Base-by-base conservation (phyloP, 37 sponge, comb jelly and placozoan genomes). In the Cliona cf. orientalis region DNA sequence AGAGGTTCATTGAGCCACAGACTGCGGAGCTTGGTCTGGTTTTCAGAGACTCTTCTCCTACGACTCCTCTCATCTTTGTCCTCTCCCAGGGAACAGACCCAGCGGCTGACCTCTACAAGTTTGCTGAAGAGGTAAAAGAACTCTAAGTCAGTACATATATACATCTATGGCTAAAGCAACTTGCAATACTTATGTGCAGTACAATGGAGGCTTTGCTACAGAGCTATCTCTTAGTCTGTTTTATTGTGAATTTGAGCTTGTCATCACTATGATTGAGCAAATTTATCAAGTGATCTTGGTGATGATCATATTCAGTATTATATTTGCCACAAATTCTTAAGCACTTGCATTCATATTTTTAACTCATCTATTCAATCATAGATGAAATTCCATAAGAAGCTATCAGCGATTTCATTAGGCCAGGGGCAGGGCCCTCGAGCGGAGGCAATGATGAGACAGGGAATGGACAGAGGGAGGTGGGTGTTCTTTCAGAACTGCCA, bases 401-500 rank as follows among this genome's bases (percentile, higher is more conserved):
- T 95, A 79, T 81, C 87, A 34, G 93, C 96, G 49, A 98, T 98
- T 71, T 98, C 98, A 7, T 89, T 98, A 0, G 98, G 98, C 28
- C 95, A 97, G 83, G 97, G 97, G 45, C 97, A 95, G 66, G 99
- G 99, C 22, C 99, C 99, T 19, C 69, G 85, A 37, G 98, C 98
- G 9, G 96, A 95, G 71, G 83, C 79, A 61, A 93, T 98, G 98
- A 93, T 98, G 94, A 84, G 78, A 72, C 74, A 86, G 25, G 96
- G 92, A 19, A 95, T 93, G 91, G 94, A 95, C 26, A 44, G 96
- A 49, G 98, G 98, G 3, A 58, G 82, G 53, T 98, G 98, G 98
- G 94, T 98, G 28, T 95, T 98, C 94, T 95, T 98, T 82, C 98
- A 98, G 80, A 98, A 98, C 78, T 98, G 98, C 82, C 98, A 98